Evolutionary conservation across 2,888 invertebrate genomes (phyloP).

Genomic region (Drosophila emarginata): DNA sequence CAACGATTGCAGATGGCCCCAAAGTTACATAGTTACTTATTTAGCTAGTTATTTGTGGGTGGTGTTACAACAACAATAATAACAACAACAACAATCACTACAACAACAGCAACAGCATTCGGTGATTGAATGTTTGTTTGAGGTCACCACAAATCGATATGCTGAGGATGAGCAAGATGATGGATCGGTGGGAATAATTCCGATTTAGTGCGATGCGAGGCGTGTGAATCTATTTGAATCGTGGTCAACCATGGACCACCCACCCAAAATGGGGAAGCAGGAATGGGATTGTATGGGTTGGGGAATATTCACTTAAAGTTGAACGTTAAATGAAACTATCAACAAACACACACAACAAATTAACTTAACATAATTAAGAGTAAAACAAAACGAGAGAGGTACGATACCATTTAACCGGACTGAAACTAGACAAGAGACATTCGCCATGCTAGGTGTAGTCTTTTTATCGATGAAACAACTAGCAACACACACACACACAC

Average conservation of each 20-base stretch:
- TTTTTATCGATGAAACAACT: slow-evolving; percentile 65
- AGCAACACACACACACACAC: slow-evolving; percentile 11
- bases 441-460: slow-evolving; percentile 66
- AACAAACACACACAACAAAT: slow-evolving; percentile 35
- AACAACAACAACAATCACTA: slow-evolving; percentile 48
- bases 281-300: slow-evolving; percentile 9
- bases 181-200: slow-evolving; percentile 71
- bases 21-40: slow-evolving; percentile 52
- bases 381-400: slow-evolving; percentile 53
- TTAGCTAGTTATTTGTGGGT: slow-evolving; percentile 49
- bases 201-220: slow-evolving; percentile 30
- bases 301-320: slow-evolving; percentile 42
- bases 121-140: slow-evolving; percentile 64
- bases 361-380: slow-evolving; percentile 71
- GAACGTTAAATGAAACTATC: slow-evolving; percentile 52
- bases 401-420: slow-evolving; percentile 48
- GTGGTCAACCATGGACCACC: slow-evolving; percentile 49
- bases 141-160: slow-evolving; percentile 46
- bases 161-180: slow-evolving; percentile 40
- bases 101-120: slow-evolving; percentile 48
- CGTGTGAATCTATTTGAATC: slow-evolving; percentile 21
- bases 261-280: slow-evolving; percentile 45
- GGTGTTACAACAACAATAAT: slow-evolving; percentile 55
- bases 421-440: slow-evolving; percentile 37
- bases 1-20: slow-evolving; percentile 33